Conservation (phyloP, 2,113 vertebrate genomes). For the Donacobius atricapilla region DNA sequence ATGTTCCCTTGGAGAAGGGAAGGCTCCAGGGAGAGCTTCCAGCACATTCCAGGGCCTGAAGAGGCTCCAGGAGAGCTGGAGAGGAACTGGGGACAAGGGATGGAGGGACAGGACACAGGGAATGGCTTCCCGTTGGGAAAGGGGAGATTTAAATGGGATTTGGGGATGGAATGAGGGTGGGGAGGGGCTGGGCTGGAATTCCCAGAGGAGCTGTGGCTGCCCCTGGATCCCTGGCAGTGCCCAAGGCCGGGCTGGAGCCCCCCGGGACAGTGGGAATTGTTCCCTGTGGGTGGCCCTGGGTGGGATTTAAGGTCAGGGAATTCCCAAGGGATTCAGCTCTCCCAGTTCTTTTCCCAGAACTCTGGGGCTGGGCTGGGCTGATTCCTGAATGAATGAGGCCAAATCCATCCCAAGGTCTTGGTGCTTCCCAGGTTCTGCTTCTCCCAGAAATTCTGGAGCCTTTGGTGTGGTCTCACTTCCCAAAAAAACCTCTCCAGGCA, state of each 20-base stretch:
- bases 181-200: neutral
- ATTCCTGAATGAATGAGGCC: accelerated
- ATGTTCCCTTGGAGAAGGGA: neutral
- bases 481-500: neutral
- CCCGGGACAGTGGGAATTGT: neutral
- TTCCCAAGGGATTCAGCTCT: neutral
- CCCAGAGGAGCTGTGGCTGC: neutral
- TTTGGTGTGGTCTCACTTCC: neutral
- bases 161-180: neutral
- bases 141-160: neutral
- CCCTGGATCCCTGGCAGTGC: neutral
- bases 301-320: neutral
- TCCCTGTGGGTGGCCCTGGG: no score
- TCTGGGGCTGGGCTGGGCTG: neutral
- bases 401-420: neutral
- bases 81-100: no score
- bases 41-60: neutral
- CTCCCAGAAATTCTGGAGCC: neutral
- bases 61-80: no score
- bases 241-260: neutral
- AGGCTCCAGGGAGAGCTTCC: neutral
- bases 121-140: neutral
- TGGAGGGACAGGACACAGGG: neutral
- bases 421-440: neutral
- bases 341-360: neutral